Base-by-base conservation (phyloP, 2,888 invertebrate genomes). In the Erebia epiphron region DNA sequence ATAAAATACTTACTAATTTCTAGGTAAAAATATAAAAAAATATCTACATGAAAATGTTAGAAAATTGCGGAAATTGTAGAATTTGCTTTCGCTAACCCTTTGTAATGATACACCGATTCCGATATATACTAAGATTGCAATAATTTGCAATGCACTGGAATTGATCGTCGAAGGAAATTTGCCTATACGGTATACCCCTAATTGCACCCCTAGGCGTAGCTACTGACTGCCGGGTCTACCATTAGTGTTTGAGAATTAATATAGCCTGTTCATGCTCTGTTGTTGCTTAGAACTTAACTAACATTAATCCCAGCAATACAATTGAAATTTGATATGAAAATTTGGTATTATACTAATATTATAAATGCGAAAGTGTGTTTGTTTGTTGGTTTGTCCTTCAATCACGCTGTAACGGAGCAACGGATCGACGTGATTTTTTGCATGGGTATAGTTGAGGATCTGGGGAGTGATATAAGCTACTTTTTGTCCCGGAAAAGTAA, bases 111-210 rank as follows among this genome's bases (percentile, higher is more conserved):
- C 26, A 13, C 4, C 56, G 54, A 56, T 65, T 16, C 16, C 56
- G 65, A 65, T 63, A n/a, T n/a, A n/a, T n/a, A 50, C 21, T 21
- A n/a, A 43, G 50, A 50, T 63, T 54, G 18, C 65, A 65, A 65
- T 56, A 35, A 35, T 35, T 35, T 35, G 35, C 35, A 35, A 35
- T 54, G 68, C 68, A 68, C 64, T 62, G 64, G 60, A 69, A 74
- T 73, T 75, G 75, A 73, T 70, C 61, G 75, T 72, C 73, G 73
- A 76, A 75, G 76, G 75, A 75, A 78, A 78, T 80, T 78, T 74
- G 77, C 76, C n/a, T n/a, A n/a, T n/a, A n/a, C n/a, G n/a, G 75
- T 76, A 73, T 75, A 77, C 73, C 67, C 75, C 78, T 79, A 79
- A 80, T 80, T 79, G 78, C 67, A 68, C 76, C 78, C 77, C 67